Evolutionary conservation across 2,797 vertebrate species (phyloP).

Genomic region (Gymnoscopelus braueri): DNA sequence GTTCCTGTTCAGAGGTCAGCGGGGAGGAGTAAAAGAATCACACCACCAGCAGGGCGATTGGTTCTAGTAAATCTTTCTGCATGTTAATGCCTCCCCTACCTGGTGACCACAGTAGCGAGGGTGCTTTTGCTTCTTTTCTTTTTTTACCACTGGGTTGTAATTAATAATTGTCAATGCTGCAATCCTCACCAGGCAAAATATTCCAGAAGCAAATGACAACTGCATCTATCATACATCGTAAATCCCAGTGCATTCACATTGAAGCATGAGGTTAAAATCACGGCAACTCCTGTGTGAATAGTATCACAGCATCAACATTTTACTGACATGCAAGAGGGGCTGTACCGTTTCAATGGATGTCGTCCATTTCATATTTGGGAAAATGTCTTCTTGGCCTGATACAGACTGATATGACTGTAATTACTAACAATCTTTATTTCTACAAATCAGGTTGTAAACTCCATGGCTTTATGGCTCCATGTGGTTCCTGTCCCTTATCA

Average conservation of each 20-base stretch:
- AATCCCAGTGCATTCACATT: not conserved
- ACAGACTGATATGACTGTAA: constrained; percentile 19
- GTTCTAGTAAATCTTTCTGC: not conserved
- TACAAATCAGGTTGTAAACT: not conserved
- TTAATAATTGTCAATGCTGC: constrained; percentile 15
- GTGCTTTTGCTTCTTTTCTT: not conserved
- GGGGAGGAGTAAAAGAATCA: constrained; percentile 33
- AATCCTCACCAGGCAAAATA: not conserved
- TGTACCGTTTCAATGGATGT: too few relatives aligned
- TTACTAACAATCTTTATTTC: not conserved
- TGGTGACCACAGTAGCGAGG: not conserved
- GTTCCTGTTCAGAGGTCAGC: constrained; percentile 38
- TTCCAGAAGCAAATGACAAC: not conserved
- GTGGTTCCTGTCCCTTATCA: constrained; percentile 2
- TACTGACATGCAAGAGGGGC: too few relatives aligned
- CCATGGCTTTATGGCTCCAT: constrained; percentile 24
- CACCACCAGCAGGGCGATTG: constrained; percentile 35
- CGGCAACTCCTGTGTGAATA: constrained; percentile 3
- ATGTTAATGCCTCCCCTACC: not conserved
- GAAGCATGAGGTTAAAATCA: constrained; percentile 19
- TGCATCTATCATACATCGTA: constrained; percentile 23
- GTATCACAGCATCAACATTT: too few relatives aligned
- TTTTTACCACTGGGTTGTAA: not conserved
- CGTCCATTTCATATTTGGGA: not conserved
- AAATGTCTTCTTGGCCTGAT: not conserved